A percentile compares a stretch with the other conserved stretches of the same genome.
These are phyloP conservation scores for Varecia variegata DNA, from an alignment of 2,797 vertebrate genomes.

Conservation along the genomic window DNA sequence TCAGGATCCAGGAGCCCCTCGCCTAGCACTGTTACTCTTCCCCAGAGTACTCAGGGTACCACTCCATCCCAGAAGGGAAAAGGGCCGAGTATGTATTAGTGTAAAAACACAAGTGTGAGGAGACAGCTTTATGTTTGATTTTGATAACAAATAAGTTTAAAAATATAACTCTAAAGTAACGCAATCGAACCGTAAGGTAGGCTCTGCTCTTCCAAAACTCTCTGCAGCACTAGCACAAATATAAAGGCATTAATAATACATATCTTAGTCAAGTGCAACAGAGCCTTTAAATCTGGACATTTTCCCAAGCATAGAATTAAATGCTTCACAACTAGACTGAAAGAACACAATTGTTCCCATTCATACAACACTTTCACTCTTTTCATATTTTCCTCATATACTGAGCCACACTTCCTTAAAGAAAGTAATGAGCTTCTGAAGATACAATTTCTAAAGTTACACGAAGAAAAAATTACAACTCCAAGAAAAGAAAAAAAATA, in stretches of 20 bases:
- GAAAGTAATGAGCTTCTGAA: not conserved
- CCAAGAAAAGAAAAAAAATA: not conserved
- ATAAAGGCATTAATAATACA: conserved; percentile 80
- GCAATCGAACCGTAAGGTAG: conserved; percentile 75
- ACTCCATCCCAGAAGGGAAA: conserved; percentile 58
- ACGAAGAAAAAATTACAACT: not conserved
- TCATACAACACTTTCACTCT: conserved; percentile 72
- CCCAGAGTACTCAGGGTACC: conserved; percentile 31
- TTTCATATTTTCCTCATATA: not conserved
- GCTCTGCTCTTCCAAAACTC: conserved; percentile 74
- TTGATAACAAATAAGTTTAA: conserved; percentile 77
- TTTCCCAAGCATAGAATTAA: conserved; percentile 80
- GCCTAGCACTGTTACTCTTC: not conserved
- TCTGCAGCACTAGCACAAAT: conserved; percentile 55
- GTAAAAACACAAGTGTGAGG: conserved; percentile 56
- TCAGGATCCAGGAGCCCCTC: fast-evolving
- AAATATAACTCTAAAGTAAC: conserved; percentile 77
- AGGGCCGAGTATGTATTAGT: conserved; percentile 79
- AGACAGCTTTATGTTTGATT: conserved; percentile 74
- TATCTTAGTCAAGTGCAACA: conserved; percentile 74
- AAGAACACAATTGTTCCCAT: conserved; percentile 77
- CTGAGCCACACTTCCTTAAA: not conserved
- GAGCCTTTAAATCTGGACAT: conserved; percentile 78
- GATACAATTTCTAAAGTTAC: not conserved
- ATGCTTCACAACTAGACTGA: conserved; percentile 71